A percentile compares a stretch with the other conserved stretches of the same genome.
Evolutionary conservation across 1,140 invertebrate genomes (phyloP).

Genomic region (Lordiphosa clarofinis): DNA sequence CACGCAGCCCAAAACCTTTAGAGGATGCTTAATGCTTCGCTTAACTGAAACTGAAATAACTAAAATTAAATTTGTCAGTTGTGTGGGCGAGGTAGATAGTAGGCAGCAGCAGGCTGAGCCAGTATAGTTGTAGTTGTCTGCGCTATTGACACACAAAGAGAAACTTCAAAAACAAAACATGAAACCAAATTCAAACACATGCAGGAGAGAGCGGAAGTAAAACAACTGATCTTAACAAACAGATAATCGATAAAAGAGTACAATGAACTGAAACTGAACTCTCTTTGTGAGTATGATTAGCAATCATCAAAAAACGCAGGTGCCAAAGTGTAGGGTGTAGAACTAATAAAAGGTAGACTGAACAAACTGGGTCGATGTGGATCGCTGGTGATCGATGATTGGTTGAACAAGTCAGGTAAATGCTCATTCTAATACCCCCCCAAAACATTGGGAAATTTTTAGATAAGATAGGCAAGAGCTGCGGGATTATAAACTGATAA

Average conservation of each 20-base stretch:
- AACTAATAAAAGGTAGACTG: neutral
- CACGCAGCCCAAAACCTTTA: slow-evolving; percentile 89
- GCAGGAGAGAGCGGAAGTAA: slow-evolving; percentile 26
- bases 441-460: neutral
- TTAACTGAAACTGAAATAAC: slow-evolving; percentile 18
- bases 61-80: slow-evolving; percentile 2
- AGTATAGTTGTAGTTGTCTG: slow-evolving; percentile 3
- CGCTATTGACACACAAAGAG: slow-evolving; percentile 11
- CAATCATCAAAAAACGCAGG: slow-evolving; percentile 12
- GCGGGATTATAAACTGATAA: slow-evolving; percentile 30
- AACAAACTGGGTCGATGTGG: slow-evolving; percentile 46
- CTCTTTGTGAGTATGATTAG: neutral
- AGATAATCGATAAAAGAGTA: slow-evolving; percentile 9
- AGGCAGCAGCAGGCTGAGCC: slow-evolving; percentile 15
- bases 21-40: slow-evolving; percentile 46
- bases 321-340: slow-evolving; percentile 30
- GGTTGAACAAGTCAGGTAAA: slow-evolving; percentile 36
- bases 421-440: neutral
- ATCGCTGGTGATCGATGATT: slow-evolving; percentile 29
- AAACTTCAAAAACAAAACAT: slow-evolving; percentile 9
- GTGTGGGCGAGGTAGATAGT: slow-evolving; percentile 9
- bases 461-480: slow-evolving; percentile 31
- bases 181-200: slow-evolving; percentile 29
- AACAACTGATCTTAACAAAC: slow-evolving; percentile 2
- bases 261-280: slow-evolving; percentile 15